Base-by-base conservation (phyloP, 1,140 invertebrate genomes). In the fruit fly (Drosophila melanogaster) region DNA sequence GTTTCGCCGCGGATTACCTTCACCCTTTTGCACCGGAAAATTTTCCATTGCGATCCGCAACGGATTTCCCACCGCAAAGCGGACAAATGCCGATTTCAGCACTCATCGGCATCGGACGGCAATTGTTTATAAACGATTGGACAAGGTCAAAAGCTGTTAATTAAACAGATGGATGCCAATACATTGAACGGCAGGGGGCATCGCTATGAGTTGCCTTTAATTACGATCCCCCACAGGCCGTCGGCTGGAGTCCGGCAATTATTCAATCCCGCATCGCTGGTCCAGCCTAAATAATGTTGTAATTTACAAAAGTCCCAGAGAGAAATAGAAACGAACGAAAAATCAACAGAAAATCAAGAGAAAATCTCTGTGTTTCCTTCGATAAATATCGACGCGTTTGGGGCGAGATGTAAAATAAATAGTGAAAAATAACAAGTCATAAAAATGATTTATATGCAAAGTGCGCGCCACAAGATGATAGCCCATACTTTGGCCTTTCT, bases 361-460 rank as follows among this genome's bases (percentile, higher is more conserved):
- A 78, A 62, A 71, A 57, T 62, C 62, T 56, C 64, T 85, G 81
- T 71, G 73, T 69, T 81, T 65, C 73, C 30, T 57, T 47, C 81
- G 59, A 80, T 85, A 87, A 86, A 79, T 79, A 87, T n/a, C n/a
- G 60, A 44, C 57, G 54, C 38, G 24, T 30, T 17, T 60, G 73
- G 70, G 57, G 49, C 49, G 41, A 79, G 78, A 61, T 79, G 65
- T 19, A 75, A 86, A 86, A 83, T 81, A 86, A 86, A 86, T 87
- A 87, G 83, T 86, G 84, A 87, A 83, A 86, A 86, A 86, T 86
- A 87, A 86, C 83, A 79, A 86, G 83, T 86, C 83, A 86, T 87
- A 86, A 86, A 87, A 86, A 87, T 86, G 83, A 86, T 86, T 86
- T 86, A 86, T 86, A 86, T 86, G 83, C 83, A 86, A 86, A 86